Base-by-base conservation (phyloP, 1,140 invertebrate species). In the Philotrypesis tridentata region DNA sequence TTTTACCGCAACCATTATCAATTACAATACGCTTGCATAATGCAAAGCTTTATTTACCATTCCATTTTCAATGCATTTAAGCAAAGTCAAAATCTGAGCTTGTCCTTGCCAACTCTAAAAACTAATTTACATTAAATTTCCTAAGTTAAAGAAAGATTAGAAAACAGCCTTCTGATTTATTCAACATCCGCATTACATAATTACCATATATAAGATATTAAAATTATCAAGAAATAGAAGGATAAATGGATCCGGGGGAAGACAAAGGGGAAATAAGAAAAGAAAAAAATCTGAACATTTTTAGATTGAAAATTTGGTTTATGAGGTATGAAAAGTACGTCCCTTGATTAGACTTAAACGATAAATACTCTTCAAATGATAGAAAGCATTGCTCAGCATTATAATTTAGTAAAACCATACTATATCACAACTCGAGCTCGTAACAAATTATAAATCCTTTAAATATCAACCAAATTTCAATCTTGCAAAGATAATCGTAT, bases 141-240 rank as follows among this genome's bases (percentile, higher is more conserved):
- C 61, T 12, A 60, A 17, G 17, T 82, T 82, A 76, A 82, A 85
- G 72, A 33, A 73, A 33, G 3, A 60, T 60, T 70, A 84, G 79
- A 83, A 86, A 88, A 89, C 86, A 90, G 85, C 87, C 87, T 88
- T 89, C 85, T 84, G 82, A 88, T 89, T 87, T 86, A 88, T 87
- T 88, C 83, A 72, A 75, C n/a, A 33, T 37, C 70, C 29, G n/a
- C 12, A 12, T 75, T 73, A 70, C 17, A 70, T 23, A 60, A 67
- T 80, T 61, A 74, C 23, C 27, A 25, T 78, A 29, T 67, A 25
- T 40, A 72, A 25, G 17, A 65, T 25, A 29, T 65, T 65, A 65
- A 29, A 48, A 73, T 73, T 21, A 73, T 6, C 12, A n/a, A 55
- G 48, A 55, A 55, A 55, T n/a, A 55, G 11, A 27, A 55, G 48